A percentile compares a stretch with the other conserved stretches of the same genome.
Evolutionary conservation across 1,140 invertebrate species (phyloP).

Genomic region (Lasaia peninsularis): DNA sequence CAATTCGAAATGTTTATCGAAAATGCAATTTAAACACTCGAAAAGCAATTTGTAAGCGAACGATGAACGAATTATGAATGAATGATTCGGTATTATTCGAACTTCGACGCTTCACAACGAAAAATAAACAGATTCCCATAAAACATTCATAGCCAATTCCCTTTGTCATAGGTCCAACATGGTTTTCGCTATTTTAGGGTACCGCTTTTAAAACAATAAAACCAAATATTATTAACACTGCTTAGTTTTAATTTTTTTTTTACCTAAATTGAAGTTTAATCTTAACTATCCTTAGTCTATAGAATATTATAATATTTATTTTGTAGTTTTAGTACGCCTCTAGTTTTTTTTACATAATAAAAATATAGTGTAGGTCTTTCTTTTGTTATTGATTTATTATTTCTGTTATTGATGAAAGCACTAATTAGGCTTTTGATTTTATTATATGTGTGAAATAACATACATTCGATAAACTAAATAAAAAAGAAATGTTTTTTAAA

Average conservation of each 20-base stretch:
- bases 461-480: too few relatives aligned
- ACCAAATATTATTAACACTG: constrained; percentile 28
- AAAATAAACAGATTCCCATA: constrained; percentile 60
- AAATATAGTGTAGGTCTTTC: too few relatives aligned
- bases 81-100: constrained; percentile 42
- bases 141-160: constrained; percentile 61
- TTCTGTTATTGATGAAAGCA: too few relatives aligned
- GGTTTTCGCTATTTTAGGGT: background rate
- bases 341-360: too few relatives aligned
- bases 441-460: too few relatives aligned
- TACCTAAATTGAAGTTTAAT: too few relatives aligned
- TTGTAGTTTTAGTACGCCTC: too few relatives aligned
- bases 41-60: constrained; percentile 5
- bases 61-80: constrained; percentile 24
- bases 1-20: constrained; percentile 17
- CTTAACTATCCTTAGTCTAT: too few relatives aligned
- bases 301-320: too few relatives aligned
- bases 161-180: constrained; percentile 34
- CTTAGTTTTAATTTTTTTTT: background rate
- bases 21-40: constrained; percentile 15
- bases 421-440: too few relatives aligned
- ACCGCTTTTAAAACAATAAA: constrained; percentile 13
- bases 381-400: too few relatives aligned
- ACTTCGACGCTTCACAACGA: constrained; percentile 54
- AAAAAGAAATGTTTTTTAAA: too few relatives aligned